Evolutionary conservation across 1,140 invertebrate genomes (phyloP), one percentile per base, ranked within the genome.

Genomic region (Neodiprion lecontei): DNA sequence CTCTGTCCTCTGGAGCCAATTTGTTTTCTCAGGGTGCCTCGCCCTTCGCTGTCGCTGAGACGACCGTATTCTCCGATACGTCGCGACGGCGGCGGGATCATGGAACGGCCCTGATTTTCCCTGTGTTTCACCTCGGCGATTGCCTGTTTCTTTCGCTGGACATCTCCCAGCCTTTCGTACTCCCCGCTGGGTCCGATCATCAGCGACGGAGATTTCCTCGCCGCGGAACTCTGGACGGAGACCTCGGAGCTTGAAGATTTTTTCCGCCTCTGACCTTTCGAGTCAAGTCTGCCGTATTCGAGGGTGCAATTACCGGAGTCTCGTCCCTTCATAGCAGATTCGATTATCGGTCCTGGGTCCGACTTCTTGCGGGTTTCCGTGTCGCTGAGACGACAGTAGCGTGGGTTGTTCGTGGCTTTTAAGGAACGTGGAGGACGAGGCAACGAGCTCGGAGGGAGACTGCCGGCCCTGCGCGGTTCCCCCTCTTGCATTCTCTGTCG

Each of bases 401-500:
- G 86, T 72, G 90, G 87, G n/a, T 89, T 89, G 17, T 78, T 85
- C n/a, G 87, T 81, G 1, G 90, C 86, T 68, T 91, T 91, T 1
- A 90, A 86, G 50, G 90, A 88, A 70, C 92, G 85, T 23, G 92
- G 92, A 0, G 93, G 93, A 48, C 93, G 88, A 1, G 93, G 93
- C 67, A 94, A 77, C 49, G 91, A 91, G 68, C 92, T 93, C 1
- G 92, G 93, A 1, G 93, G 92, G 48, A 93, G 89, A 79, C 90
- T 91, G 0, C 88, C 89, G 21, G 89, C 87, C 12, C 89, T 79
- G 10, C 84, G 83, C 9, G 85, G 86, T 65, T 88, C 87, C 2
- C 83, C 86, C 75, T 90, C 89, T 67, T 90, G 88, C 90, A 92
- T 92, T n/a, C 92, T 84, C 77, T 94, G 93, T 76, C 93, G 91